These are phyloP conservation scores for Heteronetta atricapilla DNA, from an alignment of 2,113 vertebrate species.

Conservation along the genomic window DNA sequence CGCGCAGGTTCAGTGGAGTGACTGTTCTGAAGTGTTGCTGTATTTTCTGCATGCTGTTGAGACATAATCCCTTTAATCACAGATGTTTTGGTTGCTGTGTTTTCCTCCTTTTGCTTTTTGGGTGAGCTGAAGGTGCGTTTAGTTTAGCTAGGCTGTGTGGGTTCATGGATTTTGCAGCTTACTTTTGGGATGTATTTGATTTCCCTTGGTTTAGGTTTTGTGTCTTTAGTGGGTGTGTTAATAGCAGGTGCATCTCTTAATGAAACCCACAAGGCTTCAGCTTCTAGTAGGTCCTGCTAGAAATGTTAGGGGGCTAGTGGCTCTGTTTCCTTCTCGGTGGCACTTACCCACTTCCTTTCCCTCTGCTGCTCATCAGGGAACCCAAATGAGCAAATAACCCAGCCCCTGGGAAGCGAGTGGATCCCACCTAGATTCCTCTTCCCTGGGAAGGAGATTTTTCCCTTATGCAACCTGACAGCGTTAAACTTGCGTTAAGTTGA, in stretches of 20 bases:
- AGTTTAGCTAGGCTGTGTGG: not conserved
- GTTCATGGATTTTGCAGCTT: not conserved
- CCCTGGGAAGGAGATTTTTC: not conserved
- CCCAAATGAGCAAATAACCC: not conserved
- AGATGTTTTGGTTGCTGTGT: not conserved
- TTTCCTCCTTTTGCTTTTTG: not conserved
- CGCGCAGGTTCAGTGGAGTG: not conserved
- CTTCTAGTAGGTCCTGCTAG: not conserved
- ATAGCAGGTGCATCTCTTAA: not conserved
- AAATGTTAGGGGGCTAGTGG: not conserved
- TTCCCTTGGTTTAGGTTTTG: not conserved
- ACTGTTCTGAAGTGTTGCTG: not conserved
- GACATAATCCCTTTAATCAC: not conserved
- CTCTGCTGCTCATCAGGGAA: not conserved
- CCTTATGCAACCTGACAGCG: not conserved
- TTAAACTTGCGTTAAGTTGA: slow-evolving; percentile 52
- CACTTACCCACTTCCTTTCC: not conserved
- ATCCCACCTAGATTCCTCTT: not conserved
- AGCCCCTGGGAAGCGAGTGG: not conserved
- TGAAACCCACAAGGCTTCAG: not conserved
- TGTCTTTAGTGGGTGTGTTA: not conserved
- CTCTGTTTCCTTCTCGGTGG: not conserved
- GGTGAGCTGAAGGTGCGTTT: not conserved
- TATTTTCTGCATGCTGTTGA: slow-evolving; percentile 16
- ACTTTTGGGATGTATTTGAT: not conserved